Base-by-base conservation (phyloP, 53 echinoderm and acorn worm genomes). In the Echinometra lucunter region DNA sequence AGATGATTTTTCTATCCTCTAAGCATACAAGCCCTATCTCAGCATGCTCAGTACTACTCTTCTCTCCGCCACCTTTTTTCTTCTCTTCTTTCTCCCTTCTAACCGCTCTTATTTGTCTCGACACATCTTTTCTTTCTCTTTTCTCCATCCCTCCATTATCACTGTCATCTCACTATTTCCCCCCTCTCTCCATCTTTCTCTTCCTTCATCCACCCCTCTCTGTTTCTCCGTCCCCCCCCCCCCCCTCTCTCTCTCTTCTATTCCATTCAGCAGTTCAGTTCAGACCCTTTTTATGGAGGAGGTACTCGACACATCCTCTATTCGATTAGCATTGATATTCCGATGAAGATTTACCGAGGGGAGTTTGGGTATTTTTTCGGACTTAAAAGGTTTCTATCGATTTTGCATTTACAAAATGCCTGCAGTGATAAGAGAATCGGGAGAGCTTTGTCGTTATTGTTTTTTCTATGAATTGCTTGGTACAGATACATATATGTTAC, bases 241-340 rank as follows among this genome's bases (percentile, higher is more conserved):
- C 21, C 45, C 69, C 30, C 91, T 44, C 70, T 91, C 91, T 18
- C n/a, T 13, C 28, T 67, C 45, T 44, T 91, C 91, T 25, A 1
- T 35, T 60, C 58, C 63, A 1, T 32, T 18, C 37, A n/a, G n/a
- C n/a, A 25, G 6, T 17, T 58, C 91, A 19, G 18, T 66, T 57
- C 27, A 34, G 19, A n/a, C 53, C 89, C 89, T 89, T 58, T 37
- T 60, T n/a, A 37, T 23, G 58, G 58, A 28, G 58, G 15, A 19
- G 85, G 85, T 85, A 8, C 85, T 85, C 49, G 49, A 85, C 85
- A 47, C 28, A 85, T 60, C 89, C 9, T 60, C 89, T 23, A 58
- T 89, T 89, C 89, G 89, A 89, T 89, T 89, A 89, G 58, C 58
- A 89, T 89, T 89, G 89, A 89, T 89, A 58, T 89, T 89, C 89